These are phyloP conservation scores for Scylla paramamosain DNA, from an alignment of 1,140 invertebrate genomes.

Conservation along the genomic window DNA sequence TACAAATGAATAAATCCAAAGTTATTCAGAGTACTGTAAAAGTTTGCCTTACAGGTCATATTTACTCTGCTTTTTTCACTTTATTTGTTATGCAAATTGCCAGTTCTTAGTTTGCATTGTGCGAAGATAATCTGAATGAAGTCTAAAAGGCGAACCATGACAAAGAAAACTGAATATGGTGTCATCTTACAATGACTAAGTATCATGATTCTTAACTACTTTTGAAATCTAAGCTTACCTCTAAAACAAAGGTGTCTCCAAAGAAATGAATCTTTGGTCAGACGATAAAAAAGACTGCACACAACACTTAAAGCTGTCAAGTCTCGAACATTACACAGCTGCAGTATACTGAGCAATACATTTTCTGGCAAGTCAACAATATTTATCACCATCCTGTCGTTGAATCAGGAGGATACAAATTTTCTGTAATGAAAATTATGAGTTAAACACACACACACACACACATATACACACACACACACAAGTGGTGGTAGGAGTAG, in stretches of 20 bases:
- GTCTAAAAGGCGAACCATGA: neutral
- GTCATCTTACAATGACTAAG: neutral
- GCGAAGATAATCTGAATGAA: neutral
- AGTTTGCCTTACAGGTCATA: neutral
- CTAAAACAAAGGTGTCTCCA: constrained; percentile 39
- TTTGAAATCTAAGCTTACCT: constrained; percentile 34
- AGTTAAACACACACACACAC: neutral
- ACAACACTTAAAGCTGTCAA: neutral
- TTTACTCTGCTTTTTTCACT: neutral
- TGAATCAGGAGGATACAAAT: too few relatives aligned
- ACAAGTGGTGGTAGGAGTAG: neutral
- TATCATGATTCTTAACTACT: neutral
- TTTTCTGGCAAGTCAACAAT: constrained; percentile 40
- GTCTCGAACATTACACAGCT: constrained; percentile 13
- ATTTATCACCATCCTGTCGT: neutral
- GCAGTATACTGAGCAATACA: constrained; percentile 9
- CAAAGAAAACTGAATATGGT: neutral
- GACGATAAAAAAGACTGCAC: constrained; percentile 1
- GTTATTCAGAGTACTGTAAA: neutral
- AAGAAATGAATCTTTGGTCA: neutral
- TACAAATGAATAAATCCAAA: neutral
- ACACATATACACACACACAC: neutral
- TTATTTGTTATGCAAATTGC: neutral
- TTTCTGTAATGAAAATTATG: neutral
- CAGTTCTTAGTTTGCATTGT: neutral